Evolutionary conservation across 2,113 vertebrate species (phyloP), one percentile per base, ranked within the genome.

Genomic region (Xenus cinereus): DNA sequence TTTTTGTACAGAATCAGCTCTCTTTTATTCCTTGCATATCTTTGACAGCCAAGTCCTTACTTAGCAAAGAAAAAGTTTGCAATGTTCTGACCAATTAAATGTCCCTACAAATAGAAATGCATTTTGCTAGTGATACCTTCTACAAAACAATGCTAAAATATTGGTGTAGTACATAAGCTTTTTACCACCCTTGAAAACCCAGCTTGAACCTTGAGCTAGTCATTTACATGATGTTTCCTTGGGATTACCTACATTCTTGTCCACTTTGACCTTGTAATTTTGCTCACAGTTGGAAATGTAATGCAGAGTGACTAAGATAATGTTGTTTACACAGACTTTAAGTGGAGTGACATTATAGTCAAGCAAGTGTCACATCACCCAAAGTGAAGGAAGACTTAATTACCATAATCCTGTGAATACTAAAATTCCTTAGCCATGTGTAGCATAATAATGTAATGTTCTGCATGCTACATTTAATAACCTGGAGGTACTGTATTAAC

Each of bases 251-350:
- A 92, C 92, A 97, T 97, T 97, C 96, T 97, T 98, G 97, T 98
- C 97, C 98, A 98, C 97, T 98, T 95, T 98, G 98, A 98, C 98
- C 98, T 98, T 98, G 98, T 98, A 98, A 98, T 98, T 98, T 98
- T 98, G 93, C 97, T 98, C 98, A 98, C 97, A 97, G 98, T 98
- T 97, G 98, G 98, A 98, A 98, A 98, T 98, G 94, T 97, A 98
- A 98, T 98, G 98, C 97, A 97, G 97, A 98, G 92, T 98, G 97
- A 98, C 98, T 98, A 98, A 97, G 98, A 98, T 98, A 98, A 98
- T 98, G 98, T 98, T 98, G 98, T 98, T 98, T 99, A 98, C 98
- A 98, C 97, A 98, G 98, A 97, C 98, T 98, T 98, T 98, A 98
- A 98, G 98, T 98, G 98, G 97, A 98, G 97, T 98, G 98, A 98